Conservation (phyloP, 2,797 vertebrate genomes). For the Aldrovandia affinis region DNA sequence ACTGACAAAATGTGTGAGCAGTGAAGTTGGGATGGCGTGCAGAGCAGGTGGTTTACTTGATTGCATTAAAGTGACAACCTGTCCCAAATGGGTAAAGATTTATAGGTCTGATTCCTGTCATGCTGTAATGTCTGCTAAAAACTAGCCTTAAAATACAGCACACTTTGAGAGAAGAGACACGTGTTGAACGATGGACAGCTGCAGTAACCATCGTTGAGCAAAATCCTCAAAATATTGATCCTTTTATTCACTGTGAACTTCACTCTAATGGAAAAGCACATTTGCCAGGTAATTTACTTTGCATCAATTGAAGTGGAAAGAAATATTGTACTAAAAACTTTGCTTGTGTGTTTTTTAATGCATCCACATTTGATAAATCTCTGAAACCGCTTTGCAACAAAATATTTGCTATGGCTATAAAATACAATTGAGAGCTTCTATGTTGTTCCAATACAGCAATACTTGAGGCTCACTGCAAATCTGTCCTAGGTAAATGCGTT, state of each 20-base stretch:
- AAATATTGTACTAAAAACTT: background rate
- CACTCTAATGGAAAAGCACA: background rate
- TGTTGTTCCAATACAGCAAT: background rate
- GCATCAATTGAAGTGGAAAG: background rate
- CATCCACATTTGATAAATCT: background rate
- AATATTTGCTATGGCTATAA: background rate
- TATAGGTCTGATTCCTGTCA: conserved; percentile 2
- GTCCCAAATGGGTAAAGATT: background rate
- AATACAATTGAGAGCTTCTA: background rate
- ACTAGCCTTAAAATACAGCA: conserved; percentile 8
- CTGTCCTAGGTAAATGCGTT: background rate
- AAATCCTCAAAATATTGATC: conserved; percentile 30
- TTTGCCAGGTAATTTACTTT: background rate
- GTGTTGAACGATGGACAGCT: background rate
- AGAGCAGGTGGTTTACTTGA: background rate
- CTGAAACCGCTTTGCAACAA: background rate
- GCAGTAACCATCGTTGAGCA: background rate
- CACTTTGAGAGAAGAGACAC: background rate
- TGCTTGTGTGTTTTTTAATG: background rate
- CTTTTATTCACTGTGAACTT: conserved; percentile 44
- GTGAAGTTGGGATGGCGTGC: background rate
- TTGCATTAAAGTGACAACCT: background rate
- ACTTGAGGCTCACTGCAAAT: background rate
- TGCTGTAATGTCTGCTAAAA: background rate
- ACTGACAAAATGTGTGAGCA: too few species aligned